These are phyloP conservation scores for Buathra laborator DNA, from an alignment of 2,888 invertebrate species.

Conservation along the genomic window DNA sequence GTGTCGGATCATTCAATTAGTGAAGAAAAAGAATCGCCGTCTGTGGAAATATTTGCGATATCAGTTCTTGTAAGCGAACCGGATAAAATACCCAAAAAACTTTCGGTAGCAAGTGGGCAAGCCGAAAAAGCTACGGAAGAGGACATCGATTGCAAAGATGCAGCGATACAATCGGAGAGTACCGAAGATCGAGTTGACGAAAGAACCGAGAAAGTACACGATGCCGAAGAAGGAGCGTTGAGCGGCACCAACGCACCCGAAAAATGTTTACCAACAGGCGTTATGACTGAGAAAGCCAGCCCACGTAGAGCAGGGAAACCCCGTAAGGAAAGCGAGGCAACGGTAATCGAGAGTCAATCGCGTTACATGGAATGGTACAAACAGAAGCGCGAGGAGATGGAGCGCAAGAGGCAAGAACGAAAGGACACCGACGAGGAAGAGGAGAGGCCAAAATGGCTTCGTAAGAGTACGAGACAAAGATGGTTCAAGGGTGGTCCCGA, in stretches of 20 bases:
- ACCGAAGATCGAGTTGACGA: not conserved
- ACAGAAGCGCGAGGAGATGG: slow-evolving; percentile 81
- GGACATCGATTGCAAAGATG: not conserved
- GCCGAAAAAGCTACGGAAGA: not conserved
- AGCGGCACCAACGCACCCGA: not conserved
- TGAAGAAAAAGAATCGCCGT: slow-evolving; percentile 36
- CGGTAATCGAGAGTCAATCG: slow-evolving; percentile 76
- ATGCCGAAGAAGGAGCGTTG: not conserved
- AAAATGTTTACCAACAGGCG: not conserved
- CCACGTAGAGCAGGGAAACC: slow-evolving; percentile 49
- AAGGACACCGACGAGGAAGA: slow-evolving; percentile 74
- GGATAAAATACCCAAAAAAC: slow-evolving; percentile 48
- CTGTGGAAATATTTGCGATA: slow-evolving; percentile 32
- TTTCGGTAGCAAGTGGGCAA: not conserved
- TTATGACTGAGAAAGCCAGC: slow-evolving; percentile 43
- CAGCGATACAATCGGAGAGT: not conserved
- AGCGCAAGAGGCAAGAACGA: slow-evolving; percentile 73
- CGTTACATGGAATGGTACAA: slow-evolving; percentile 84
- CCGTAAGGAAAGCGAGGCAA: slow-evolving; percentile 52
- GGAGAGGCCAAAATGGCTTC: slow-evolving; percentile 72
- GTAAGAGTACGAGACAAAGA: slow-evolving; percentile 63
- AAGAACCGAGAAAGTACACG: not conserved
- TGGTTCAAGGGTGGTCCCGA: slow-evolving; percentile 72
- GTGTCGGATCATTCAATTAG: slow-evolving; percentile 2
- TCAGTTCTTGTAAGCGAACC: slow-evolving; percentile 44